Evolutionary conservation across 2,888 invertebrate species (phyloP).

Genomic region (Protula sp.): DNA sequence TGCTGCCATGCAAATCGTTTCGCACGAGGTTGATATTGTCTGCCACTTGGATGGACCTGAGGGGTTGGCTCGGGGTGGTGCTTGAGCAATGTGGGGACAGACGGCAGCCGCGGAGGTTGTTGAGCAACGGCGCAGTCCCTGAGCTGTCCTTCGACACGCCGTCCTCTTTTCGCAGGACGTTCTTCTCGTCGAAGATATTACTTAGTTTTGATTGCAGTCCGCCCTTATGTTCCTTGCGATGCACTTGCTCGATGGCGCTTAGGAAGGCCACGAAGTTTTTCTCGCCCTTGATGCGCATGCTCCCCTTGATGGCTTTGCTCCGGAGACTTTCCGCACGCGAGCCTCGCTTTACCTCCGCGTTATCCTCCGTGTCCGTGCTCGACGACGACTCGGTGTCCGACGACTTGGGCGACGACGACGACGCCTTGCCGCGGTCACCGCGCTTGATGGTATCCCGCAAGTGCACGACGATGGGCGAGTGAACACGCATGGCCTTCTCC

Average conservation of each 20-base stretch:
- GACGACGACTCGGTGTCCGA: constrained; percentile 13
- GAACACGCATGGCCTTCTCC: constrained; percentile 5
- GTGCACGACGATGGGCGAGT: constrained; percentile 20
- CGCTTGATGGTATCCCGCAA: constrained; percentile 21
- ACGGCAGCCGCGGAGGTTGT: constrained; percentile 30
- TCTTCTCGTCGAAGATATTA: neutral
- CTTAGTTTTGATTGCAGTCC: neutral
- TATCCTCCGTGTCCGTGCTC: constrained; percentile 1
- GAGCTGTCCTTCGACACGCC: neutral
- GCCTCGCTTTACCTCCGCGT: neutral
- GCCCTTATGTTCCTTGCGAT: constrained; percentile 30
- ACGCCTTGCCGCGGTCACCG: constrained; percentile 7
- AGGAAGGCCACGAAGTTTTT: constrained; percentile 49
- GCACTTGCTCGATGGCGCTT: constrained; percentile 44
- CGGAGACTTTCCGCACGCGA: neutral
- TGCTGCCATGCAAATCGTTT: neutral
- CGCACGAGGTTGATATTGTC: neutral
- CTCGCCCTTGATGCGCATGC: constrained; percentile 27
- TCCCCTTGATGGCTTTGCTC: neutral
- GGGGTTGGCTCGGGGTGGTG: neutral
- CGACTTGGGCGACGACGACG: neutral
- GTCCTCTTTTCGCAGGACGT: neutral
- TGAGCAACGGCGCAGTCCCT: constrained; percentile 26
- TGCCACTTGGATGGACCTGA: neutral
- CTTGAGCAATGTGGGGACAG: neutral